Evolutionary conservation across 2,888 invertebrate species (phyloP), one percentile per base, ranked within the genome.

Genomic region (Micropterix aruncella): DNA sequence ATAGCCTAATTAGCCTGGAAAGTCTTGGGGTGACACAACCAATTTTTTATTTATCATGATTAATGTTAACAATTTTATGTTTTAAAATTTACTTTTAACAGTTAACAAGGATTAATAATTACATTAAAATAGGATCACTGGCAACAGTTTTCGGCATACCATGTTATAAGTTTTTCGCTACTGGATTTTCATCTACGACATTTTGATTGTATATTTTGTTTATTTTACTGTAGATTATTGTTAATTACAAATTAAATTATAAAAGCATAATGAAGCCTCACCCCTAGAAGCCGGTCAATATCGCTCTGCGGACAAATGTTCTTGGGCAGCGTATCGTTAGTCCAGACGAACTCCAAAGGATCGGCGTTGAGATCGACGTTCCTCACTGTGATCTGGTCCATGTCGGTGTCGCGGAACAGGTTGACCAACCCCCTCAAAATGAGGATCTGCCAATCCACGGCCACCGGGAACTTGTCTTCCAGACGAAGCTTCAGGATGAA

Each of bases 311-410:
- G 89, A 53, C 93, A 94, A 39, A 75, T 75, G 53, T 78, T 79
- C 41, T 82, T 81, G 0, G 87, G 81, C 52, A 93, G 60, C 4
- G 87, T 84, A 52, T 89, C 90, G 57, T 94, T 94, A 15, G 89
- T 83, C 88, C 88, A 90, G 19, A 79, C 82, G 59, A 77, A 87
- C 53, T 78, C 78, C 52, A 72, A 79, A 56, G 75, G 73, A 56
- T 74, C 77, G 19, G 65, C 72, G 41, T 63, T 65, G 45, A 75
- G 68, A 36, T 80, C 79, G 16, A 79, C 74, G 36, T 75, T 73
- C 41, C 83, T 67, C 1, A 89, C 83, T 0, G 81, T 81, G 49
- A 90, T 75, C 46, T 81, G 77, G 17, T 76, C 75, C 59, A 76
- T 64, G 51, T 80, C 76, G 0, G 73, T 74, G 42, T 72, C 65